Conservation (phyloP, 2,797 vertebrate genomes). For the Kryptolebias ocellatus region DNA sequence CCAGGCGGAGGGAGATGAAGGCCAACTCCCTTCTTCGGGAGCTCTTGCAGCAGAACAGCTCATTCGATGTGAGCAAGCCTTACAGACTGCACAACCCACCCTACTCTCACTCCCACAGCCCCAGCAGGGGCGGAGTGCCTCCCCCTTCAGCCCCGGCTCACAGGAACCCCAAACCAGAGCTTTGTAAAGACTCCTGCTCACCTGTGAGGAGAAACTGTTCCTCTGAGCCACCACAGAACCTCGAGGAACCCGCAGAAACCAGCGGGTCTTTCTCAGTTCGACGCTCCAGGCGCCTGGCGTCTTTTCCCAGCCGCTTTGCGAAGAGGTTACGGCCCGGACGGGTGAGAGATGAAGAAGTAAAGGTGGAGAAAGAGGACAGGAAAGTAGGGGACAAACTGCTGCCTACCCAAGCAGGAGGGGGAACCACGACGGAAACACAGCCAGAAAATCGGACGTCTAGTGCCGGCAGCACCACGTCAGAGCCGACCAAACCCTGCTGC, state of each 20-base stretch:
- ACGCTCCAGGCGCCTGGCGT: conserved; percentile 92
- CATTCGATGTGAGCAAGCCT: conserved; percentile 94
- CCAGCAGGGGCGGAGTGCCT: conserved; percentile 33
- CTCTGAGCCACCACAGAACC: conserved; percentile 34
- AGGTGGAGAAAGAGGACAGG: conserved; percentile 52
- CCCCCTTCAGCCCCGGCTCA: conserved; percentile 24
- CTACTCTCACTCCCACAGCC: conserved; percentile 75
- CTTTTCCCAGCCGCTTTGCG: conserved; percentile 87
- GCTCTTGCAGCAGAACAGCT: conserved; percentile 89
- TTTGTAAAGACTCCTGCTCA: conserved; percentile 57
- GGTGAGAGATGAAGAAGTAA: conserved; percentile 36
- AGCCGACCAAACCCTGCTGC: conserved; percentile 61
- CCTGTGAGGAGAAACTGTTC: conserved; percentile 36
- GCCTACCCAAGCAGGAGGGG: conserved; percentile 50
- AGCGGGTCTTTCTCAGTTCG: conserved; percentile 84
- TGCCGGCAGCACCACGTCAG: conserved; percentile 11
- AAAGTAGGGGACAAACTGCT: conserved; percentile 44
- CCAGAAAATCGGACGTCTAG: conserved; percentile 18
- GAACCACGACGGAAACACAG: conserved; percentile 41
- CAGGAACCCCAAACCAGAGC: conserved; percentile 56
- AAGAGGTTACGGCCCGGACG: conserved; percentile 73
- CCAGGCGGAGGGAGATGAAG: conserved; percentile 73
- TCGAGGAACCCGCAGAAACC: conserved; percentile 61
- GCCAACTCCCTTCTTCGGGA: conserved; percentile 91
- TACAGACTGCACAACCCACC: conserved; percentile 92